A percentile compares a stretch with the other conserved stretches of the same genome.
phyloP scores from a whole-genome alignment of 2,888 invertebrate genomes.

The Leptinotarsa rubiginosa region DNA sequence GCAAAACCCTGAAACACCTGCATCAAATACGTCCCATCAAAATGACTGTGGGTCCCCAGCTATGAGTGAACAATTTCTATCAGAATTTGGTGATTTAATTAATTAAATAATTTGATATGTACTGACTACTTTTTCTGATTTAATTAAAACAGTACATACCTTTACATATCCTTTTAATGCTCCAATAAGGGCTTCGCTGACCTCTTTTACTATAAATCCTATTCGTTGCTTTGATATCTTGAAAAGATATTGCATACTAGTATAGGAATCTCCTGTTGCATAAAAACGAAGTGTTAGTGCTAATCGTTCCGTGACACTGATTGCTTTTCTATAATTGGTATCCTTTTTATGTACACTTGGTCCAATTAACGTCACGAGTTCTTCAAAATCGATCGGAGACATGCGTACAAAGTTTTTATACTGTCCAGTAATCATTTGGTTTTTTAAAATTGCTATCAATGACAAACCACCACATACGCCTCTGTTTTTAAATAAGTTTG shows the following conservation, averaged over 20 bases:
- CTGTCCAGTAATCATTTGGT: constrained; percentile 1
- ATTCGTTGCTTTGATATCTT: background rate
- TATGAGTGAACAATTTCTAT: constrained; percentile 1
- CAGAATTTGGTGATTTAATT: background rate
- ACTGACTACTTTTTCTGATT: background rate
- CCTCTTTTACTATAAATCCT: constrained; percentile 1
- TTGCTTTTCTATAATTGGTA: constrained; percentile 1
- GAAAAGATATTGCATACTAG: background rate
- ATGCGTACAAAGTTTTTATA: constrained; percentile 1
- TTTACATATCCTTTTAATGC: background rate
- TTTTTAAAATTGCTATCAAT: constrained; percentile 1
- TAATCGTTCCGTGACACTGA: background rate
- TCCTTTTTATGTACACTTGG: background rate
- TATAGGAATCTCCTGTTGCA: constrained; percentile 1
- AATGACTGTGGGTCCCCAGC: background rate
- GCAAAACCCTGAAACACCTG: constrained; percentile 1
- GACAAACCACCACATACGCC: background rate
- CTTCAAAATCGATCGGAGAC: constrained; percentile 1
- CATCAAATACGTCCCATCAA: constrained; percentile 1
- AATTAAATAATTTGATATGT: constrained; percentile 1
- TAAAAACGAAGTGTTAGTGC: constrained; percentile 1
- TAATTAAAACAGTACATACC: constrained; percentile 1
- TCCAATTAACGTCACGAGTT: background rate
- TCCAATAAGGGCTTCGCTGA: background rate
- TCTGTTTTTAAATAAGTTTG: background rate